These are phyloP conservation scores for Xestia sexstrigata DNA, from an alignment of 2,888 invertebrate species.

Conservation along the genomic window DNA sequence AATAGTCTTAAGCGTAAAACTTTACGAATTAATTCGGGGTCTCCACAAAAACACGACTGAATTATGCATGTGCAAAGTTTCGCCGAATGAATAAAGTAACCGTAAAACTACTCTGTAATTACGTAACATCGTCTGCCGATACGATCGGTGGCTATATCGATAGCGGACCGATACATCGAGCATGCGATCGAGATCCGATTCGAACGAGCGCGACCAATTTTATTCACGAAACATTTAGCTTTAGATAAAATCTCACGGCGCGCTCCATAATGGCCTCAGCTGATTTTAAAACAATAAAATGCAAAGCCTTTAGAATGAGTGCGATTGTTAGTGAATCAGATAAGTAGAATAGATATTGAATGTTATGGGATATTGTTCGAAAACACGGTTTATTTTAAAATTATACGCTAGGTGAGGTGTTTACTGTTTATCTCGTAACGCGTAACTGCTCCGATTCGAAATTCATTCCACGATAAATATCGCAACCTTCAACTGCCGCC, in stretches of 20 bases:
- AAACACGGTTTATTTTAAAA: conserved; percentile 73
- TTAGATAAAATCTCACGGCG: conserved; percentile 84
- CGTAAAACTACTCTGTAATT: conserved; percentile 84
- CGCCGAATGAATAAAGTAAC: conserved; percentile 78
- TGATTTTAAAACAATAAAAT: conserved; percentile 85
- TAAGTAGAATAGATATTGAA: conserved; percentile 82
- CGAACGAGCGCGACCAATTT: conserved; percentile 88
- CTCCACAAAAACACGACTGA: conserved; percentile 66
- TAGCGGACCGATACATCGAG: conserved; percentile 79
- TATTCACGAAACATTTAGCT: conserved; percentile 89
- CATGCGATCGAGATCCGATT: conserved; percentile 80
- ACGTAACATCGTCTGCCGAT: conserved; percentile 83
- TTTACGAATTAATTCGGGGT: conserved; percentile 52
- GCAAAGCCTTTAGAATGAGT: conserved; percentile 79
- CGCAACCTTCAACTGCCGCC: conserved; percentile 48
- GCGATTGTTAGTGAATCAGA: conserved; percentile 86
- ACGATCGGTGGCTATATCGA: conserved; percentile 75
- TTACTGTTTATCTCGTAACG: conserved; percentile 67
- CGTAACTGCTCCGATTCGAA: conserved; percentile 53
- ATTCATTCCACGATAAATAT: conserved; percentile 61
- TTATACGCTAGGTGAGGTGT: conserved; percentile 72
- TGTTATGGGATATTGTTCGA: conserved; percentile 76
- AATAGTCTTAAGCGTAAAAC: conserved; percentile 40
- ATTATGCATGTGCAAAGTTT: conserved; percentile 80
- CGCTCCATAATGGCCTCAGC: conserved; percentile 77